Percentiles rank a stretch among this genome's conserved stretches.
These are phyloP conservation scores for Willowsia nigromaculata DNA, from an alignment of 2,888 invertebrate species.

Conservation along the genomic window DNA sequence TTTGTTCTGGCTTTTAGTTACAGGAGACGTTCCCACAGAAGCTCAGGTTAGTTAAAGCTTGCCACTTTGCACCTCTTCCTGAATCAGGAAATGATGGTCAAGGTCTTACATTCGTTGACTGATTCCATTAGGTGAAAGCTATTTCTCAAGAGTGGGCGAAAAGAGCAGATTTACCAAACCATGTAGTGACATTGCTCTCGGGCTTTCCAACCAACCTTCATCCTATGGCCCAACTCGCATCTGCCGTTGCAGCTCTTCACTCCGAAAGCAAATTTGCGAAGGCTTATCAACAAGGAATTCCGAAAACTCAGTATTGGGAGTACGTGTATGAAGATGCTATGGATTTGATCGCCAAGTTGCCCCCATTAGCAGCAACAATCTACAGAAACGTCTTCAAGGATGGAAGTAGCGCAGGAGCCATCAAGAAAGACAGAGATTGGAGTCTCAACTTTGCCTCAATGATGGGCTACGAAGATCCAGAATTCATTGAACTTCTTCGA, in stretches of 20 bases:
- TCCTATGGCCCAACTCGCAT: slow-evolving; percentile 96
- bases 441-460: slow-evolving; percentile 94
- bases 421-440: slow-evolving; percentile 95
- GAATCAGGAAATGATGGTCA: background rate
- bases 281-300: slow-evolving; percentile 93
- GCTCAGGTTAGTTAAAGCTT: slow-evolving; percentile 84
- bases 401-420: slow-evolving; percentile 92
- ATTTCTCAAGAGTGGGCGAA: slow-evolving; percentile 91
- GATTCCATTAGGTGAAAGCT: slow-evolving; percentile 81
- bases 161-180: slow-evolving; percentile 93
- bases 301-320: slow-evolving; percentile 96
- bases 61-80: background rate
- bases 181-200: slow-evolving; percentile 95
- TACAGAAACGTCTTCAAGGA: slow-evolving; percentile 93
- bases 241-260: slow-evolving; percentile 94
- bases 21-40: slow-evolving; percentile 92
- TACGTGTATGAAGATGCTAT: slow-evolving; percentile 94
- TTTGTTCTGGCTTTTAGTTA: slow-evolving; percentile 95
- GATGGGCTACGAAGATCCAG: slow-evolving; percentile 90
- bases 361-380: slow-evolving; percentile 95
- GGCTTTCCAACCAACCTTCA: slow-evolving; percentile 93
- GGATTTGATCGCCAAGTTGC: slow-evolving; percentile 96
- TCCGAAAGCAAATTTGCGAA: slow-evolving; percentile 95
- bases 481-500: slow-evolving; percentile 94
- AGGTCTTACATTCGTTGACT: slow-evolving; percentile 36